Conservation (phyloP, 2,113 vertebrate genomes). For the Gymnocephalus cernua region DNA sequence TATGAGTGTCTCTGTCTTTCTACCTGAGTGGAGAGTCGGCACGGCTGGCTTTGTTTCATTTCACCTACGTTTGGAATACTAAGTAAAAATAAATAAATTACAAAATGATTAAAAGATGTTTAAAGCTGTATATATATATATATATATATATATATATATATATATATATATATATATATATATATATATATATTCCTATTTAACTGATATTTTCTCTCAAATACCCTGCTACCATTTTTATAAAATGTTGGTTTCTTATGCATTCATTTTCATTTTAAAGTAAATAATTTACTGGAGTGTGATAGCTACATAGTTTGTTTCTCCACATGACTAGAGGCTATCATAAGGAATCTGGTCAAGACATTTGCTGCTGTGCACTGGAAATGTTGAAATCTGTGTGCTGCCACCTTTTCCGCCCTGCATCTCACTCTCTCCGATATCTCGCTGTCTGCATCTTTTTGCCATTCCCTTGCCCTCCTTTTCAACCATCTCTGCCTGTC, state of each 20-base stretch:
- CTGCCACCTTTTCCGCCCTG: constrained; percentile 56
- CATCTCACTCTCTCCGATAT: constrained; percentile 52
- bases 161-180: no score
- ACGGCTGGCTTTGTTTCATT: constrained; percentile 28
- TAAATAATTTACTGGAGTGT: constrained; percentile 45
- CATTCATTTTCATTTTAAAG: constrained; percentile 19
- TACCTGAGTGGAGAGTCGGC: constrained; percentile 32
- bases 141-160: no score
- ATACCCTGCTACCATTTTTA: neutral
- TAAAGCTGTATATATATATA: no score
- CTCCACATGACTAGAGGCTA: constrained; percentile 46
- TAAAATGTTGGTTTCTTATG: constrained; percentile 33
- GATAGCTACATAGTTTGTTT: constrained; percentile 35
- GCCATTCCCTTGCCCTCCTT: constrained; percentile 63
- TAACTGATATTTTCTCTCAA: neutral
- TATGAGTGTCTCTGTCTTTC: constrained; percentile 37
- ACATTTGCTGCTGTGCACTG: constrained; percentile 54
- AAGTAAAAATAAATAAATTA: constrained; percentile 29
- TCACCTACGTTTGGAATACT: constrained; percentile 46
- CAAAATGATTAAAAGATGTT: no score
- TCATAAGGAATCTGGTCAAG: constrained; percentile 54
- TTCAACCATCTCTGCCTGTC: constrained; percentile 60
- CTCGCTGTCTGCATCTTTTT: constrained; percentile 62
- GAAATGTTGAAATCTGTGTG: constrained; percentile 60
- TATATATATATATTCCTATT: constrained; percentile 36